Evolutionary conservation across 53 echinoderm and acorn worm species (phyloP).

Genomic region (Mesocentrotus franciscanus): DNA sequence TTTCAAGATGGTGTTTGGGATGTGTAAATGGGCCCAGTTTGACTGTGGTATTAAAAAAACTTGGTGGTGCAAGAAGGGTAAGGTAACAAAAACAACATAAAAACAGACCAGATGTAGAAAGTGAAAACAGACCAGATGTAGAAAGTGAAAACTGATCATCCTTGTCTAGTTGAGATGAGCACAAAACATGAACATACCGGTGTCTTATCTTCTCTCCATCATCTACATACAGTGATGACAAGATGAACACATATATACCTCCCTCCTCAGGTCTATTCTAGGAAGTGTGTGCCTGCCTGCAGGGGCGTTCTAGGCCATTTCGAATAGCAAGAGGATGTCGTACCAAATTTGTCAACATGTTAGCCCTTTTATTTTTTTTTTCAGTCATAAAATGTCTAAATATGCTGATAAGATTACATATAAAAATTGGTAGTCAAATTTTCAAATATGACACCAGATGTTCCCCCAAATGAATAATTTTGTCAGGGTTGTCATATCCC

Average conservation of each 20-base stretch:
- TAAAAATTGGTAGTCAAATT: too few species aligned
- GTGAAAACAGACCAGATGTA: not conserved
- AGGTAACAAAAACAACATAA: not conserved
- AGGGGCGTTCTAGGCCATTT: not conserved
- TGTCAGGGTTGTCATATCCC: too few species aligned
- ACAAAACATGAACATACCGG: not conserved
- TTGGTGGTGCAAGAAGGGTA: too few species aligned
- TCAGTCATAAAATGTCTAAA: too few species aligned
- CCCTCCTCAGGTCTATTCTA: not conserved
- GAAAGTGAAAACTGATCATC: not conserved
- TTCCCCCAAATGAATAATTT: too few species aligned
- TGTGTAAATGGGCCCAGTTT: too few species aligned
- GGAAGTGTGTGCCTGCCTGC: not conserved
- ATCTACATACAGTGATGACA: not conserved
- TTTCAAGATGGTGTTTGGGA: too few species aligned
- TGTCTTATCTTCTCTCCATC: not conserved
- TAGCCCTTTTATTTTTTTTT: too few species aligned
- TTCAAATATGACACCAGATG: too few species aligned
- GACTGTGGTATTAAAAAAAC: too few species aligned
- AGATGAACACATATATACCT: not conserved
- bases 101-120: not conserved
- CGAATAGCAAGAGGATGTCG: not conserved
- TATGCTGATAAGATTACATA: too few species aligned
- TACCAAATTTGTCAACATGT: too few species aligned
- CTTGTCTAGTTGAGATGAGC: not conserved